Evolutionary conservation across 2,113 vertebrate genomes (phyloP), one percentile per base, ranked within the genome.

Genomic region (Smithornis capensis): DNA sequence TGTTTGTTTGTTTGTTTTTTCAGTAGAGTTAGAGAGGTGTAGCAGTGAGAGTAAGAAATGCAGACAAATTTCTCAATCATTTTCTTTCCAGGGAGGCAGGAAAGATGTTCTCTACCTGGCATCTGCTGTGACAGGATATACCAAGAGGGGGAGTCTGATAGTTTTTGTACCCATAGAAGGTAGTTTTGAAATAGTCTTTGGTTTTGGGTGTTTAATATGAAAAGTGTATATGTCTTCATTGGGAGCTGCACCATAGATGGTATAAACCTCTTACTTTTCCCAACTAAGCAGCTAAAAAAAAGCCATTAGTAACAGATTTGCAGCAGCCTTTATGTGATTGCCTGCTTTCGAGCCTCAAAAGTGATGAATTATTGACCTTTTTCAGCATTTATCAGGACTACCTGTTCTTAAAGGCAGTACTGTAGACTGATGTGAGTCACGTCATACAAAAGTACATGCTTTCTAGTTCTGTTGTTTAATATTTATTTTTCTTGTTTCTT

Each of bases 291-390:
- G 67, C 35, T 23, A 83, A 15, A n/a, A 56, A 44, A 90, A 91
- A 80, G 16, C 25, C 55, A 70, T 91, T 88, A 80, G 22, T 67
- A 83, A 40, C 68, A 83, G 50, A 53, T 81, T 93, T 92, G 81
- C 62, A 59, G 76, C 67, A 56, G 73, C 62, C 68, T 81, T 78
- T 91, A 83, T 75, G 50, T 0, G 0, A 56, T 64, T 83, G 44
- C 52, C 33, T 60, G 33, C 77, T 93, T 90, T 88, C 22, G 14
- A 81, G 88, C 64, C 89, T 44, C 35, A 63, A 56, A 67, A 56
- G 47, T 56, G 67, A 83, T 87, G 69, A 92, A 87, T 92, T 87
- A 70, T 28, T 92, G 86, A 94, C 92, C 68, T 87, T 97, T 92
- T 64, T 93, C 33, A 74, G 71, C 44, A 55, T 92, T 94, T 94